Evolutionary conservation across 64 coral and sea anemone species (phyloP).

Genomic region (Exaiptasia diaphana): DNA sequence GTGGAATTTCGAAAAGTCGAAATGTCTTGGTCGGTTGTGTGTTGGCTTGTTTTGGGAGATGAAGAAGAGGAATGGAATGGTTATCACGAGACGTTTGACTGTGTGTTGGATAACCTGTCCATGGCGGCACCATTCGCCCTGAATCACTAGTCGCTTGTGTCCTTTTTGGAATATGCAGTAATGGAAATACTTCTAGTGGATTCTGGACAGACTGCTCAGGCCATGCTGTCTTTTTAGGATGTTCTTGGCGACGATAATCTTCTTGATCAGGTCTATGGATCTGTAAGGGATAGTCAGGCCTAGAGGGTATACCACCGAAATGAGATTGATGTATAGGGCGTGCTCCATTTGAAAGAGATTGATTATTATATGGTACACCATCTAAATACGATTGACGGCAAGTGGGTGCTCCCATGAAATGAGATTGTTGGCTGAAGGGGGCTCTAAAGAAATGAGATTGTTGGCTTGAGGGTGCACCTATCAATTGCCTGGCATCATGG

Average conservation of each 20-base stretch:
- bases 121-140: neutral
- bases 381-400: neutral
- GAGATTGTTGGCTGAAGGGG: neutral
- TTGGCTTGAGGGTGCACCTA: neutral
- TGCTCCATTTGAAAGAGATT: too few relatives aligned
- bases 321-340: too few relatives aligned
- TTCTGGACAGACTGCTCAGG: neutral
- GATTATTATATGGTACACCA: neutral
- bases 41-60: slow-evolving; percentile 1
- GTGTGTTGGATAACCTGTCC: neutral
- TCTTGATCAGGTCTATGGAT: too few relatives aligned
- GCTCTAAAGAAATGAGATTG: neutral
- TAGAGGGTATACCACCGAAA: too few relatives aligned
- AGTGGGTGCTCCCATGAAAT: neutral
- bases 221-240: neutral
- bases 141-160: too few relatives aligned
- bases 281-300: too few relatives aligned
- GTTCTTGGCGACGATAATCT: neutral
- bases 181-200: neutral
- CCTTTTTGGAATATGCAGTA: neutral
- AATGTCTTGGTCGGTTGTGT: neutral
- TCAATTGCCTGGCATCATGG: neutral
- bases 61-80: slow-evolving; percentile 30
- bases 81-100: neutral
- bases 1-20: slow-evolving; percentile 28